Base-by-base conservation (phyloP, 2,888 invertebrate species). In the Heliconius cydno region DNA sequence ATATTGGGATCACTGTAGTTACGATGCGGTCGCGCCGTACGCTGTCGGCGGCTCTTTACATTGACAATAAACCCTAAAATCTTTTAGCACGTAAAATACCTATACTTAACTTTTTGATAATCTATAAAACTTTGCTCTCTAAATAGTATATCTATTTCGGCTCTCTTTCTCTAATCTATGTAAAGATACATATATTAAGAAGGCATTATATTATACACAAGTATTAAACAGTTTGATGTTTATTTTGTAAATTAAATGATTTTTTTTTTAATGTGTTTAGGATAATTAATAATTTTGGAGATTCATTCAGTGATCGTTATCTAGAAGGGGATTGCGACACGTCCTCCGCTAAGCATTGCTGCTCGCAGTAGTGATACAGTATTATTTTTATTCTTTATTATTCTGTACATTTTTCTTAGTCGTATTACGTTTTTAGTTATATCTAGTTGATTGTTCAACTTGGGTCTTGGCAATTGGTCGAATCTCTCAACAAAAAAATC, bases 321-420 rank as follows among this genome's bases (percentile, higher is more conserved):
- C 76, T 83, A 65, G 28, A 65, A 13, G 85, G 85, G 84, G 76
- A 77, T 57, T 38, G 79, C 76, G 68, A 34, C 85, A 84, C 86
- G 63, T 57, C 88, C 87, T 90, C 88, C 88, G 88, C 88, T 89
- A 88, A 91, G 70, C 88, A 88, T 90, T 90, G 88, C 92, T 91
- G 91, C 91, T 89, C 85, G 91, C 92, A 92, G 92, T 90, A 92
- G 90, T 92, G 90, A 92, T 88, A 92, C 94, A 94, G 94, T 94
- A 95, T 95, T 95, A 95, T 94, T 94, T 85, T 93, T 92, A 92
- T 92, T 90, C 87, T 90, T 90, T 79, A 82, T 90, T 91, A 91
- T 87, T 91, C 88, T 94, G 93, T 94, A 94, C 90, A 94, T 92
- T 86, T 92, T 86, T 90, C 84, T 92, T 93, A 93, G 93, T 88